These are phyloP conservation scores for Drosophila pseudoananassae DNA, from an alignment of 1,140 invertebrate species.

Conservation along the genomic window DNA sequence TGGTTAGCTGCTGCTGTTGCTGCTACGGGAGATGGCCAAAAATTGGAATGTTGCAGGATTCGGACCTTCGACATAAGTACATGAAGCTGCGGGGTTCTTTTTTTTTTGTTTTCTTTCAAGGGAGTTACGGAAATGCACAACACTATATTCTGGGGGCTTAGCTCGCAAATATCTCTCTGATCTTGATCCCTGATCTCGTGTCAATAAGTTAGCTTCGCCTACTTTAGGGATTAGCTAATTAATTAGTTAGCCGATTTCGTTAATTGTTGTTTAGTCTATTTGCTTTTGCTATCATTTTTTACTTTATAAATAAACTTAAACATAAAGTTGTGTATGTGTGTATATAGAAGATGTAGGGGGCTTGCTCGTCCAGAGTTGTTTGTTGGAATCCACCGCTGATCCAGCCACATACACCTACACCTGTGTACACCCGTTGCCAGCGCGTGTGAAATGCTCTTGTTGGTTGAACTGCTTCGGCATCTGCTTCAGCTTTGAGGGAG, in stretches of 20 bases:
- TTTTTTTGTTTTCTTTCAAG: neutral
- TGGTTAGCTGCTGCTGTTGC: constrained; percentile 7
- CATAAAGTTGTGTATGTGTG: constrained; percentile 75
- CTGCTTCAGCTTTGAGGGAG: constrained; percentile 21
- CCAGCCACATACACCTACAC: constrained; percentile 62
- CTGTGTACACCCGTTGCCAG: constrained; percentile 58
- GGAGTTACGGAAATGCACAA: constrained; percentile 37
- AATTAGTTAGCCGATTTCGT: constrained; percentile 71
- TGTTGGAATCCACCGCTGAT: constrained; percentile 35
- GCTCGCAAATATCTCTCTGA: constrained; percentile 40
- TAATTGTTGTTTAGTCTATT: constrained; percentile 77
- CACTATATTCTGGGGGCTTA: constrained; percentile 42
- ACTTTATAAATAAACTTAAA: constrained; percentile 83
- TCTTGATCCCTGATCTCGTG: constrained; percentile 44
- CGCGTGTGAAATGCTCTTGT: constrained; percentile 50
- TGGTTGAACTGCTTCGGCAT: constrained; percentile 23
- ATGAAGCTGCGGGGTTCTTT: constrained; percentile 20
- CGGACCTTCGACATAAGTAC: constrained; percentile 40
- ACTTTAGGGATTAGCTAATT: constrained; percentile 62
- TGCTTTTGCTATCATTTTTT: constrained; percentile 79
- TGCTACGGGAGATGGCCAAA: constrained; percentile 21
- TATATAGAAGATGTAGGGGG: constrained; percentile 32
- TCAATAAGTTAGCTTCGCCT: constrained; percentile 42
- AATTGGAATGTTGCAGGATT: constrained; percentile 59
- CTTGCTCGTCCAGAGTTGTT: constrained; percentile 15